Evolutionary conservation across 2,113 vertebrate genomes (phyloP), one percentile per base, ranked within the genome.

Genomic region (Mystacornis crossleyi): DNA sequence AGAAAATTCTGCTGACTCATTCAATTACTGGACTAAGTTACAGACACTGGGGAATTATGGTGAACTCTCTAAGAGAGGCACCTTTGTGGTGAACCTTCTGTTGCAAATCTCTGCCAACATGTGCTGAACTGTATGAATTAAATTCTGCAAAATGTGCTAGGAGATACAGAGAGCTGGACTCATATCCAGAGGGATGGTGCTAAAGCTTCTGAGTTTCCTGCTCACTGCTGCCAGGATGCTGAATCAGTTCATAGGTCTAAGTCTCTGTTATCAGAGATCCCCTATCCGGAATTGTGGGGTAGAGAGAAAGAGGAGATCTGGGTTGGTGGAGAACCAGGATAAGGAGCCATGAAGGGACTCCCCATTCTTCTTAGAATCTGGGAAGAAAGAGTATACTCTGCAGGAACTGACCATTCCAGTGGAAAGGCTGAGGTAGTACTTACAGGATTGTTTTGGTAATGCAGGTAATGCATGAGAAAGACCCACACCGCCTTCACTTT

Each of bases 1-100:
- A 94, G 36, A 89, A 93, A 94, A 92, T 61, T 89, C 62, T 79
- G 65, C 70, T 80, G 61, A 85, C 48, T 86, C 28, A 75, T 66
- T 86, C 57, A 81, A 8, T 85, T 81, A 47, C 25, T 75, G 43
- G 48, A 69, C n/a, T 90, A 58, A 65, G 48, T 80, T 75, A 77
- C 48, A 87, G 83, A 86, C 93, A 29, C 28, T 29, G 25, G 53
- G 80, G n/a, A 86, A 84, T 92, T 89, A 91, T 4, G 9, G n/a
- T 24, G 62, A 93, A 47, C 24, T 85, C 26, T 65, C 25, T 48
- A 29, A 26, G 65, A 81, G 64, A 85, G 43, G 61, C 29, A 74
- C 38, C 40, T 81, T 78, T 2, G 4, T 60, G 45, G 50, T 79
- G 54, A 47, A 28, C 79, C 14, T 92, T 84, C 78, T 75, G 74